These are phyloP conservation scores for Maconellicoccus hirsutus DNA, from an alignment of 1,140 invertebrate species.

Conservation along the genomic window DNA sequence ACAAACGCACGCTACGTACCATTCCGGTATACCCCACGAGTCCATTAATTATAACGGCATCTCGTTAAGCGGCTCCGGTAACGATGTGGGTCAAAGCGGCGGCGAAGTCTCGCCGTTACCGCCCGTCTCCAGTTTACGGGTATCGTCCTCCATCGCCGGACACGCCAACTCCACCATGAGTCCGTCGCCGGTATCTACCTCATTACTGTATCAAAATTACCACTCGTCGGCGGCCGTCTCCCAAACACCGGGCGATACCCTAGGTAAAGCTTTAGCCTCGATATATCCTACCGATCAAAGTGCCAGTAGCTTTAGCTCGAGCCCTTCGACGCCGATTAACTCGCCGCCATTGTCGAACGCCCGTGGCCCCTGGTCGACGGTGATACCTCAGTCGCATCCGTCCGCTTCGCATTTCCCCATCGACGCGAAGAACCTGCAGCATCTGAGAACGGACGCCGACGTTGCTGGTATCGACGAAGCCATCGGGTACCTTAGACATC, in stretches of 20 bases:
- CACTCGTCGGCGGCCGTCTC: background rate
- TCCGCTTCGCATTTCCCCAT: constrained; percentile 32
- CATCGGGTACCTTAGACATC: constrained; percentile 24
- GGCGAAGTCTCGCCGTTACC: background rate
- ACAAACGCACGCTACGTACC: background rate
- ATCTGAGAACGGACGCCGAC: background rate
- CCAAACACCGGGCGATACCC: constrained; percentile 49
- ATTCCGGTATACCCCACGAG: background rate
- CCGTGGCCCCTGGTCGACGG: constrained; percentile 31
- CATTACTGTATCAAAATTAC: background rate
- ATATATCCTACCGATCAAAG: constrained; percentile 67
- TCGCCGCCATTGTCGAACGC: constrained; percentile 54
- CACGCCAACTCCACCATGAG: background rate
- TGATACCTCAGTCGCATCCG: constrained; percentile 32
- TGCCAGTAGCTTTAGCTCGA: constrained; percentile 83
- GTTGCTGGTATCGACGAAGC: background rate
- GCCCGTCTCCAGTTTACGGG: background rate
- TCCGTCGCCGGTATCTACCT: background rate
- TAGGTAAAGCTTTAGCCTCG: constrained; percentile 66
- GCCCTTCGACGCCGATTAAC: constrained; percentile 75
- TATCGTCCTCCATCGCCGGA: background rate
- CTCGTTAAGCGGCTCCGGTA: background rate
- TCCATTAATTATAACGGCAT: background rate
- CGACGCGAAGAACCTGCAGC: constrained; percentile 25
- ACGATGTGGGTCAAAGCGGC: background rate